phyloP scores from a whole-genome alignment of 2,888 invertebrate genomes.

The Epinotia ramella region DNA sequence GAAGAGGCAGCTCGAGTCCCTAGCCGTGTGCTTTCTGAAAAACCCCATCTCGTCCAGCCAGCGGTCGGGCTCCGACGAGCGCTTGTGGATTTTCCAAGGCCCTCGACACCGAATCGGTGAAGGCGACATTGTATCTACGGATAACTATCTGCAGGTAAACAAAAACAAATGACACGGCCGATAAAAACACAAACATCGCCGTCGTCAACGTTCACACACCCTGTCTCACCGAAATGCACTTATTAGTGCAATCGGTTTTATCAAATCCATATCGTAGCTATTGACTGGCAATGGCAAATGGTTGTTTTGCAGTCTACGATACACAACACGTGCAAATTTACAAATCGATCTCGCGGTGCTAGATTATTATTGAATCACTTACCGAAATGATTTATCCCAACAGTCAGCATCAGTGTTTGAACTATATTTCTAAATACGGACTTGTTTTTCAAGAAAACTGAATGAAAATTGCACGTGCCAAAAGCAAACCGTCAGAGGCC shows the following conservation, averaged over 20 bases:
- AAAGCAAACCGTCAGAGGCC: constrained; percentile 81
- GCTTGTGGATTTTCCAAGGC: constrained; percentile 80
- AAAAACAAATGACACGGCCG: constrained; percentile 80
- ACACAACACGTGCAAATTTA: constrained; percentile 78
- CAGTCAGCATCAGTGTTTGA: constrained; percentile 77
- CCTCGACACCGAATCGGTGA: constrained; percentile 80
- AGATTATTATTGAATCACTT: constrained; percentile 64
- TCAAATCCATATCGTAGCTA: constrained; percentile 81
- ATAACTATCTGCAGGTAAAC: constrained; percentile 82
- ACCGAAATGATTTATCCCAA: constrained; percentile 73
- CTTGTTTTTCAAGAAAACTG: constrained; percentile 63
- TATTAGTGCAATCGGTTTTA: constrained; percentile 23
- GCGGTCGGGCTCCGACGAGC: constrained; percentile 86
- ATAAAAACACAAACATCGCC: constrained; percentile 43
- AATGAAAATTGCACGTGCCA: constrained; percentile 82
- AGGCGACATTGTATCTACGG: constrained; percentile 74
- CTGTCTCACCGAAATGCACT: constrained; percentile 15
- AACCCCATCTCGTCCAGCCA: constrained; percentile 92
- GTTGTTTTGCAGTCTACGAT: constrained; percentile 81
- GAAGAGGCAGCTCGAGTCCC: constrained; percentile 95
- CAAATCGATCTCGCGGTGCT: constrained; percentile 58
- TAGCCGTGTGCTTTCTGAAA: constrained; percentile 94
- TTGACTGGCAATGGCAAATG: constrained; percentile 76
- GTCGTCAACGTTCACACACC: constrained; percentile 23
- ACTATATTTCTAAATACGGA: constrained; percentile 61